These are phyloP conservation scores for Tipula helvola DNA, from an alignment of 2,888 invertebrate species.

Conservation along the genomic window DNA sequence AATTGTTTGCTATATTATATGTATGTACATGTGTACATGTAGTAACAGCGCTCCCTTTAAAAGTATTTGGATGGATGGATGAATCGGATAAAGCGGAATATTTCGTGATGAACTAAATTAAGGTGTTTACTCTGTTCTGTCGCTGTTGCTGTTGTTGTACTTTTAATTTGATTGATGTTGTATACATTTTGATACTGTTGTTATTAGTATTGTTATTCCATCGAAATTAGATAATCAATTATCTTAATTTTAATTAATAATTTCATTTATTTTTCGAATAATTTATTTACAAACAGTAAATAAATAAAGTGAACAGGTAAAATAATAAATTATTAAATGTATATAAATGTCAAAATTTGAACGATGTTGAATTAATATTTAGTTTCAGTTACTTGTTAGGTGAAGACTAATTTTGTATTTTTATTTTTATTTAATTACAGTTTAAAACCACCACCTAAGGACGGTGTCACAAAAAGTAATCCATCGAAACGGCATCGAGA, in stretches of 20 bases:
- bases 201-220: not conserved
- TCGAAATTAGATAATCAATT: not conserved
- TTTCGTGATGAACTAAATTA: not conserved
- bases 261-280: not conserved
- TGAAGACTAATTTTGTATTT: not conserved
- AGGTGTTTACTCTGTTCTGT: not conserved
- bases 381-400: not conserved
- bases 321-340: not conserved
- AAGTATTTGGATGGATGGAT: not conserved
- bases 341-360: not conserved
- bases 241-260: not conserved
- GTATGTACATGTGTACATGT: not conserved
- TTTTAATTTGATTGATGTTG: not conserved
- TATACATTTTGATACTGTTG: not conserved
- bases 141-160: not conserved
- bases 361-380: not conserved
- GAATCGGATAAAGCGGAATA: not conserved
- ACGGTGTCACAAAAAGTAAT: slow-evolving; percentile 91
- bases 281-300: not conserved
- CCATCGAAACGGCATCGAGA: slow-evolving; percentile 98
- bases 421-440: slow-evolving; percentile 40
- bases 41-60: not conserved
- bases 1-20: not conserved
- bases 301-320: not conserved
- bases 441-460: slow-evolving; percentile 88